phyloP scores from a whole-genome alignment of 2,888 invertebrate genomes.

The Stenichneumon culpator region DNA sequence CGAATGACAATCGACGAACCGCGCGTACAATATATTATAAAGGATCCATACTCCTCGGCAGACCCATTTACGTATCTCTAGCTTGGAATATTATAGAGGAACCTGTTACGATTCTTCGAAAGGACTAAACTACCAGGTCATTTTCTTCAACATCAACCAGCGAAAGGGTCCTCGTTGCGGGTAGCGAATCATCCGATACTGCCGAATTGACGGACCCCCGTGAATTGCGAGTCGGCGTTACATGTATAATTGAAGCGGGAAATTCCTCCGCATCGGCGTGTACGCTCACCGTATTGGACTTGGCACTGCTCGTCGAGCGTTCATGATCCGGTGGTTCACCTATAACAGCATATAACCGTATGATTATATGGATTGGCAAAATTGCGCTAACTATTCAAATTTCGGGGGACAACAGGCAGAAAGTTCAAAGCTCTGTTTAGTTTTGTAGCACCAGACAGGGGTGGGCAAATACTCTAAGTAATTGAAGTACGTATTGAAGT shows the following conservation, averaged over 20 bases:
- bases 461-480: not conserved
- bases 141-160: conserved; percentile 58
- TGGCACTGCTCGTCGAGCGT: conserved; percentile 78
- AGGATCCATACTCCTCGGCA: conserved; percentile 9
- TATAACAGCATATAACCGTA: conserved; percentile 62
- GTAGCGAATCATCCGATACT: conserved; percentile 54
- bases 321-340: conserved; percentile 80
- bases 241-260: conserved; percentile 73
- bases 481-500: too few species aligned
- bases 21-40: conserved; percentile 1
- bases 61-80: conserved; percentile 41
- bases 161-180: conserved; percentile 46
- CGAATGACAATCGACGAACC: conserved; percentile 14
- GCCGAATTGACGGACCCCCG: conserved; percentile 52
- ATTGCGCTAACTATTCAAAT: not conserved
- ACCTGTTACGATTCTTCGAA: conserved; percentile 1
- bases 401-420: not conserved
- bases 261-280: conserved; percentile 76
- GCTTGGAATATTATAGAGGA: conserved; percentile 31
- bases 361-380: not conserved
- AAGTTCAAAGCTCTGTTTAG: not conserved
- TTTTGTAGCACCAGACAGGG: not conserved
- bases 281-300: conserved; percentile 78
- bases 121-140: conserved; percentile 73
- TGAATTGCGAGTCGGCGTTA: conserved; percentile 64